A percentile compares a stretch with the other conserved stretches of the same genome.
These are phyloP conservation scores for Mobula hypostoma DNA, from an alignment of 2,113 vertebrate genomes.

Conservation along the genomic window DNA sequence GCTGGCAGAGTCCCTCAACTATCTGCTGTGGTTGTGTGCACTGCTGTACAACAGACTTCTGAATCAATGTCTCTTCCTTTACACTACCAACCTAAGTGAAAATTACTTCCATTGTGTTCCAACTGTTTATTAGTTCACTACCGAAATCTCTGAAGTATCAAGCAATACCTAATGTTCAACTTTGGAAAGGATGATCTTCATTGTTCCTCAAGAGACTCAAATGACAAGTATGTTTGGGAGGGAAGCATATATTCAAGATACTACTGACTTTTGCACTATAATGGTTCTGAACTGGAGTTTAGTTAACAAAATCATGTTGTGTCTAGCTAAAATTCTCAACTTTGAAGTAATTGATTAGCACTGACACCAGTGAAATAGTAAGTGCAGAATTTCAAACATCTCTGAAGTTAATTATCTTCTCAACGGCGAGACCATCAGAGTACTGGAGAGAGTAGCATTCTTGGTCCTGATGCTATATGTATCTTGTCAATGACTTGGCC, in stretches of 20 bases:
- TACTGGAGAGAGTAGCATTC: not conserved
- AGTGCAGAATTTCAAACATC: not conserved
- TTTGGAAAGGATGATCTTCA: not conserved
- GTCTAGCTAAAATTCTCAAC: not conserved
- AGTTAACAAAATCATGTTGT: not conserved
- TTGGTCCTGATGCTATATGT: not conserved
- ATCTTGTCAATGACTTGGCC: not conserved
- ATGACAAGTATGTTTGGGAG: not conserved
- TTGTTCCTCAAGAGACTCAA: not conserved
- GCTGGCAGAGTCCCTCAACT: not conserved
- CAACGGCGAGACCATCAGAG: not conserved
- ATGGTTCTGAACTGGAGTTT: not conserved
- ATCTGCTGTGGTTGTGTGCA: not conserved
- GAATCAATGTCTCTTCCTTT: not conserved
- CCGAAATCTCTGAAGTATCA: not conserved
- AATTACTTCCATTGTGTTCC: not conserved
- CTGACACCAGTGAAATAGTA: not conserved
- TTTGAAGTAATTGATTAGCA: not conserved
- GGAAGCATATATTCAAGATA: not conserved
- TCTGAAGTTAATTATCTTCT: not conserved
- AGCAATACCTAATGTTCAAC: not conserved
- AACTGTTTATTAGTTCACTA: not conserved
- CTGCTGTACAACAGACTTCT: not conserved
- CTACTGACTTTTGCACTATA: not conserved
- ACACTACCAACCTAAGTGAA: not conserved